Conservation (phyloP, 2,888 invertebrate species). For the Neoitamus cyanurus region DNA sequence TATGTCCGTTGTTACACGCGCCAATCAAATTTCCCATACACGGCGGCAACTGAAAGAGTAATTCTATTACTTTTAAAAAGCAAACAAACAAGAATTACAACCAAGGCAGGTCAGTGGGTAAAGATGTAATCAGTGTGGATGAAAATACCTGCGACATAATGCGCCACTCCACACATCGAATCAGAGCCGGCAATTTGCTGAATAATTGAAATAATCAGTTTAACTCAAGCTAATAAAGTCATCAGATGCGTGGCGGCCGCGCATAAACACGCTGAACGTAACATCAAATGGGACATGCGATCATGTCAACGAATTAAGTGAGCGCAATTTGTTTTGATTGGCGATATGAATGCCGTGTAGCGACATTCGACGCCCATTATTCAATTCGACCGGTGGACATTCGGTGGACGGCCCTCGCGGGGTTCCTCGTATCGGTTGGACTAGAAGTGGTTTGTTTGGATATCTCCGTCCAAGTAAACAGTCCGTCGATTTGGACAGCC, state of each 20-base stretch:
- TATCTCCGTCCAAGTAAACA: slow-evolving; percentile 4
- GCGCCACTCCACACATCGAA: neutral
- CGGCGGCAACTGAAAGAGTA: neutral
- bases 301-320: slow-evolving; percentile 34
- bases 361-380: slow-evolving; percentile 34
- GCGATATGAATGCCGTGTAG: slow-evolving; percentile 12
- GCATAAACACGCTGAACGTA: neutral
- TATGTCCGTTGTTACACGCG: neutral
- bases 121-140: neutral
- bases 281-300: slow-evolving; percentile 18
- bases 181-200: neutral
- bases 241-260: slow-evolving; percentile 1
- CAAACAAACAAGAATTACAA: neutral
- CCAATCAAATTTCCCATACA: neutral
- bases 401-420: neutral
- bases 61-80: neutral
- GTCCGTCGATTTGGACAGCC: neutral
- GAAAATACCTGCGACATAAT: neutral
- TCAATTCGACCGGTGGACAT: slow-evolving; percentile 1
- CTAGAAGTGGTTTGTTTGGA: neutral
- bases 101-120: neutral
- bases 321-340: slow-evolving; percentile 40
- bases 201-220: slow-evolving; percentile 32
- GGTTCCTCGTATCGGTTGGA: neutral
- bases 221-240: slow-evolving; percentile 20